Base-by-base conservation (phyloP, 2,113 vertebrate genomes). In the Hipposideros armiger region DNA sequence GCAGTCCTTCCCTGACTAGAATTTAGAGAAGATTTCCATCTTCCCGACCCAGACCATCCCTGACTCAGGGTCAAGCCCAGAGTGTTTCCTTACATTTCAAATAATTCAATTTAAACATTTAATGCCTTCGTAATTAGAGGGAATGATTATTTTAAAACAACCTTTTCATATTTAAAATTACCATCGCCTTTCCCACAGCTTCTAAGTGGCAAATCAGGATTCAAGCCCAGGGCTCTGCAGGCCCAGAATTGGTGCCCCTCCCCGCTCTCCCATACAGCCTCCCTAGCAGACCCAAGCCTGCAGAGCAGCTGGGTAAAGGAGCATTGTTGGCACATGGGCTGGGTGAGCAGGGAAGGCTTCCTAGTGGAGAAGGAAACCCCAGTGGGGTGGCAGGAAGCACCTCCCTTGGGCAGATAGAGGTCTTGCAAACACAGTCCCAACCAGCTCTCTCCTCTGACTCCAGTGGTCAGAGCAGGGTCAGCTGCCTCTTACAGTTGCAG, bases 201-300 rank as follows among this genome's bases (percentile, higher is more conserved):
- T 84, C 94, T 70, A 45, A 52, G 52, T 7, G 45, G 26, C 30
- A 64, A 24, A 87, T 5, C 84, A 62, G 42, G 45, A 69, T 58
- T 32, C 50, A 22, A 64, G 56, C 19, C 4, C 19, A 32, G 62
- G 32, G 58, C 42, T 58, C 58, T 11, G 40, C 22, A 3, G 22
- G 30, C 78, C 24, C n/a, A 22, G 20, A 83, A 30, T 16, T 14
- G 1, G 3, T 0, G 0, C 17, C n/a, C 36, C 54, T 8, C n/a
- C 30, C 0, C 1, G 1, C 42, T 3, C 22, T 40, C 16, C 19
- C 11, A 0, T 1, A 17, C 0, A 3, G 78, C 8, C 83, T 54
- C 58, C 30, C 10, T 4, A 64, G 81, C 14, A 62, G 56, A 42
- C 60, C 47, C 5, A 5, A 20, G 11, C 52, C 70, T 78, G 19